Percentiles rank a stretch among this genome's conserved stretches.
These are phyloP conservation scores for Heliconius eleuchia DNA, from an alignment of 1,140 invertebrate genomes.

Conservation along the genomic window DNA sequence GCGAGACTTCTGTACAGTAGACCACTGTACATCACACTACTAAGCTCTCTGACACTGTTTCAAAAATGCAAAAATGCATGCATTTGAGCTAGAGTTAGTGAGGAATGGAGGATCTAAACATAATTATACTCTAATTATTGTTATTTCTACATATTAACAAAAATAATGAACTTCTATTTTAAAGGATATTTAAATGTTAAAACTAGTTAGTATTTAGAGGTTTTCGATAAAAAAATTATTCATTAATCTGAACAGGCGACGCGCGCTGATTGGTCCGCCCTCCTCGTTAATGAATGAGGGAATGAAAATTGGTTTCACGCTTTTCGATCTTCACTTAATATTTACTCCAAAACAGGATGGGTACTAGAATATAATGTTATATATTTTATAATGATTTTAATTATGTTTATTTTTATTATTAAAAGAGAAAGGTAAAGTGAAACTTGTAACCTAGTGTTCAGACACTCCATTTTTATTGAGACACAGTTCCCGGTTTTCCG, in stretches of 20 bases:
- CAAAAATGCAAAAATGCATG: too few species aligned
- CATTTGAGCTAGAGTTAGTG: too few species aligned
- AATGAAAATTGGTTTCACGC: constrained; percentile 28
- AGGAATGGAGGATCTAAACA: too few species aligned
- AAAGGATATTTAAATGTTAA: background rate
- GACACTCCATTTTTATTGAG: too few species aligned
- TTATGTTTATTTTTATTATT: background rate
- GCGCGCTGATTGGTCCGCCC: constrained; percentile 26
- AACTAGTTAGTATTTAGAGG: constrained; percentile 16
- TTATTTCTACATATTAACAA: background rate
- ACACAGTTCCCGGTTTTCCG: too few species aligned
- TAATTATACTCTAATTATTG: too few species aligned
- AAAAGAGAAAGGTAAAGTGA: too few species aligned
- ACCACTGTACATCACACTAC: too few species aligned
- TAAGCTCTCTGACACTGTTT: too few species aligned
- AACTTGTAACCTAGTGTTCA: too few species aligned
- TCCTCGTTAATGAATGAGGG: constrained; percentile 28
- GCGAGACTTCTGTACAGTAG: too few species aligned
- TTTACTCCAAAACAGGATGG: constrained; percentile 7
- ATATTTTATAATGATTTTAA: background rate
- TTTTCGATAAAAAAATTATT: constrained; percentile 32
- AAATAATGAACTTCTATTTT: background rate
- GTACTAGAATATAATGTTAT: background rate
- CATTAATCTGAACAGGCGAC: constrained; percentile 41
- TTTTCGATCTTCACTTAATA: constrained; percentile 21